Base-by-base conservation (phyloP, 2,113 vertebrate species). In the Lasiurus cinereus region DNA sequence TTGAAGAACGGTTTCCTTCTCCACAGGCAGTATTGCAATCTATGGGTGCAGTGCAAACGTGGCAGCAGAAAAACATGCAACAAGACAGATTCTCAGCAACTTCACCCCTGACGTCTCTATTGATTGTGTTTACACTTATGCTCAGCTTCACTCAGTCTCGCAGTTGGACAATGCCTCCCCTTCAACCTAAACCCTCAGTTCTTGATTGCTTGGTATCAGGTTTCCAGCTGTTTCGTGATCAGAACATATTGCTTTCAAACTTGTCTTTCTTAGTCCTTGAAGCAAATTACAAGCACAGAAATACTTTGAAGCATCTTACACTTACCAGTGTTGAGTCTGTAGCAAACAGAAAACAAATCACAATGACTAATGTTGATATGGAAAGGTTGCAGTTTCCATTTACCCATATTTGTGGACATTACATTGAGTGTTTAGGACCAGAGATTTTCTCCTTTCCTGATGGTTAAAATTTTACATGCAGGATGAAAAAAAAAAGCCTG, bases 171-270 rank as follows among this genome's bases (percentile, higher is more conserved):
- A 46, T 10, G 21, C 27, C 16, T 91, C 69, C 69, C 70, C 4
- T 80, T 89, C 59, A 72, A 70, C 96, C 83, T 33, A 91, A 96
- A 29, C 50, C 70, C 95, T 70, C 50, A 21, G 1, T 39, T 91
- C 10, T 67, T 72, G 19, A 83, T 27, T 29, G 52, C 11, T 95
- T 43, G 7, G 0, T 67, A 29, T 54, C 36, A 67, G 9, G 19
- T 83, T 79, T 67, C 80, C 83, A 70, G 36, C 15, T 66, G 29
- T 74, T 93, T 62, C 36, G 19, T 72, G 29, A 70, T 76, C 56
- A 43, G 52, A 93, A 64, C 62, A 64, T 8, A 31, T 18, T 50
- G 21, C 48, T 88, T 69, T 79, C 67, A 85, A 48, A 85, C 79
- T 77, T 62, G 10, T 43, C 10, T 88, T 36, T 84, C 84, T 69